Percentiles rank a stretch among this genome's conserved stretches.
Conservation (phyloP, 2,797 vertebrate genomes). For the Phrynocephalus forsythii region DNA sequence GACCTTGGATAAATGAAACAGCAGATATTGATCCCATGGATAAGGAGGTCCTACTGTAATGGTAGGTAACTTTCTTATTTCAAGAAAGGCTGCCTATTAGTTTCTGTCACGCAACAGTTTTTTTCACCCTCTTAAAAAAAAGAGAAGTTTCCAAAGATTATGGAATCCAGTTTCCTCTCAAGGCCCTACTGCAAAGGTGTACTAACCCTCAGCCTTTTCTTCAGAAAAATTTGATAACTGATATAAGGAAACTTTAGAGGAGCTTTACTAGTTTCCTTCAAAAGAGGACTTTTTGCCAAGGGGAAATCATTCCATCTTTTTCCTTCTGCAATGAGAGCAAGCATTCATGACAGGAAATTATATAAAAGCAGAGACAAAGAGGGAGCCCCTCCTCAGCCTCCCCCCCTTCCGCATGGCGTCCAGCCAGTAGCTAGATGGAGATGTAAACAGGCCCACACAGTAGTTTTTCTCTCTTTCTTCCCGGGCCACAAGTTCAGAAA, state of each 20-base stretch:
- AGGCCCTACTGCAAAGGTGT: not conserved
- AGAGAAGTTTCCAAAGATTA: not conserved
- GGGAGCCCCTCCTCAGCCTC: no score
- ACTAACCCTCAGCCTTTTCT: not conserved
- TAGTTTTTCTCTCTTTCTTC: constrained; percentile 50
- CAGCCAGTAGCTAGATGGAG: constrained; percentile 56
- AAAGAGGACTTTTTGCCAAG: constrained; percentile 2
- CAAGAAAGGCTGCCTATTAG: not conserved
- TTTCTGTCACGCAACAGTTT: not conserved
- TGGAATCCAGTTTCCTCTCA: not conserved
- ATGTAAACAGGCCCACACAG: constrained; percentile 56
- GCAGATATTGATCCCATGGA: no score
- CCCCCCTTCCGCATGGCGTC: constrained; percentile 42
- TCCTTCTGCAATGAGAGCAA: not conserved
- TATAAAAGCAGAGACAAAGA: constrained; percentile 12
- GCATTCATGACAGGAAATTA: constrained; percentile 50
- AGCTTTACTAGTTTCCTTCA: not conserved
- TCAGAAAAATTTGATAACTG: no score
- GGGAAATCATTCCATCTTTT: constrained; percentile 56
- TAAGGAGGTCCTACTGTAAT: no score
- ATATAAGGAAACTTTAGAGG: not conserved
- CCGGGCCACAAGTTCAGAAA: constrained; percentile 34
- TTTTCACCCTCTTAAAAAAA: no score
- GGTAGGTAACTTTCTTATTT: not conserved
- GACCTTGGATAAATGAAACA: no score